Percentiles rank a stretch among this genome's conserved stretches.
These are phyloP conservation scores for Heliconius himera DNA, from an alignment of 1,140 invertebrate species.

Conservation along the genomic window DNA sequence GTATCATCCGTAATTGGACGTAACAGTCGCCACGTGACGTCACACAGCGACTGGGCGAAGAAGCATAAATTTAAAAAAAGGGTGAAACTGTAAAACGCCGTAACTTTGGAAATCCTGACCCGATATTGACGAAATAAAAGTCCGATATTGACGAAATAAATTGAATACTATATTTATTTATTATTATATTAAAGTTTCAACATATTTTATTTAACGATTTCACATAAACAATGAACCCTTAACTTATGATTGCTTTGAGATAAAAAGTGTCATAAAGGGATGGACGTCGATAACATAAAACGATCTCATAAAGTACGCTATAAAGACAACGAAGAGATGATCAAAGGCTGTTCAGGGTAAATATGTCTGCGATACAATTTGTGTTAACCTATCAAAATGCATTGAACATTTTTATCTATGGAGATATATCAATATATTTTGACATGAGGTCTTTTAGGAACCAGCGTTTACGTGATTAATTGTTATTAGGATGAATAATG, in stretches of 20 bases:
- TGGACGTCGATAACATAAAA: slow-evolving; percentile 26
- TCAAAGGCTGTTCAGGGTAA: slow-evolving; percentile 27
- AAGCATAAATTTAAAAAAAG: too few species aligned
- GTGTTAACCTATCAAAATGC: slow-evolving; percentile 18
- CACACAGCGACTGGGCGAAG: too few species aligned
- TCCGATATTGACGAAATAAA: too few species aligned
- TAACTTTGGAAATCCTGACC: too few species aligned
- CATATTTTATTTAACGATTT: background rate
- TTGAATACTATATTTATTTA: background rate
- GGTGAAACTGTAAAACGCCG: too few species aligned
- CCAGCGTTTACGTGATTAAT: background rate
- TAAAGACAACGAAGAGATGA: slow-evolving; percentile 30
- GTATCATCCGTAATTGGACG: too few species aligned
- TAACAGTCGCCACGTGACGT: too few species aligned
- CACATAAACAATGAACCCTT: background rate
- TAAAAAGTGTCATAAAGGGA: slow-evolving; percentile 28
- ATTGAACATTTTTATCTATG: slow-evolving; percentile 23
- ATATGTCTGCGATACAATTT: slow-evolving; percentile 25
- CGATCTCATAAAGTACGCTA: slow-evolving; percentile 13
- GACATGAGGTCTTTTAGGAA: background rate
- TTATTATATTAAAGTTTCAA: slow-evolving; percentile 6
- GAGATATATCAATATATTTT: slow-evolving; percentile 2
- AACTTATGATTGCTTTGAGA: slow-evolving; percentile 26
- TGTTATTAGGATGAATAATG: background rate
- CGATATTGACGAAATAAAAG: too few species aligned